Evolutionary conservation across 2,888 invertebrate genomes (phyloP).

Genomic region (Drymonia ruficornis): DNA sequence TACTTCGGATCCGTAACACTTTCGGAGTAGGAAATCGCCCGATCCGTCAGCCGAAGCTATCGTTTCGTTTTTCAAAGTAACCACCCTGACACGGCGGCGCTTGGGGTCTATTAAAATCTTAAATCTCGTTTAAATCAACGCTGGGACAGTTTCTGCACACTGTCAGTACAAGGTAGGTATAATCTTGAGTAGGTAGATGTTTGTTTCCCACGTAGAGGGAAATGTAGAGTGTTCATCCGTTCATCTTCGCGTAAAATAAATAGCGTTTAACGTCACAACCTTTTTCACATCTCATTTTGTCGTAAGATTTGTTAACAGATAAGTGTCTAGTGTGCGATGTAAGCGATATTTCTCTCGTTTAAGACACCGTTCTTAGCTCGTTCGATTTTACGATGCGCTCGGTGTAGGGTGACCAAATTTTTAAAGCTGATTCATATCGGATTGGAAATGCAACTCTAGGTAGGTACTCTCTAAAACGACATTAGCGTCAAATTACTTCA

Average conservation of each 20-base stretch:
- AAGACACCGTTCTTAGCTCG: background rate
- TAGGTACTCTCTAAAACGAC: too few relatives aligned
- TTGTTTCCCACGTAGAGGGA: background rate
- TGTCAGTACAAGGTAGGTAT: background rate
- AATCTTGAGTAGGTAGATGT: too few relatives aligned
- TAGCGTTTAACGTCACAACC: background rate
- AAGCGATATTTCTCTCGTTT: conserved; percentile 14
- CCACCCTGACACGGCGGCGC: too few relatives aligned
- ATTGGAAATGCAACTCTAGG: too few relatives aligned
- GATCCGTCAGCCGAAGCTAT: too few relatives aligned
- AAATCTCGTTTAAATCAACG: too few relatives aligned
- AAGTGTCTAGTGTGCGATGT: conserved; percentile 17
- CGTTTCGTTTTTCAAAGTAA: too few relatives aligned
- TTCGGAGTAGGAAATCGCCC: too few relatives aligned
- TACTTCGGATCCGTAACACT: too few relatives aligned
- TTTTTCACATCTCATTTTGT: background rate
- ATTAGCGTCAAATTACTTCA: too few relatives aligned
- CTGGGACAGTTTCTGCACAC: background rate
- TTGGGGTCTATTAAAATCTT: too few relatives aligned
- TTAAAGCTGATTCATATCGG: too few relatives aligned
- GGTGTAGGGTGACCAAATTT: background rate
- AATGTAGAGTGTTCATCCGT: background rate
- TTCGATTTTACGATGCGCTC: conserved; percentile 1
- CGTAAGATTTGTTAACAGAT: conserved; percentile 19
- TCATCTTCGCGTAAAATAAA: background rate